phyloP scores from a whole-genome alignment of 2,888 invertebrate species.

The Torymus texanus region DNA sequence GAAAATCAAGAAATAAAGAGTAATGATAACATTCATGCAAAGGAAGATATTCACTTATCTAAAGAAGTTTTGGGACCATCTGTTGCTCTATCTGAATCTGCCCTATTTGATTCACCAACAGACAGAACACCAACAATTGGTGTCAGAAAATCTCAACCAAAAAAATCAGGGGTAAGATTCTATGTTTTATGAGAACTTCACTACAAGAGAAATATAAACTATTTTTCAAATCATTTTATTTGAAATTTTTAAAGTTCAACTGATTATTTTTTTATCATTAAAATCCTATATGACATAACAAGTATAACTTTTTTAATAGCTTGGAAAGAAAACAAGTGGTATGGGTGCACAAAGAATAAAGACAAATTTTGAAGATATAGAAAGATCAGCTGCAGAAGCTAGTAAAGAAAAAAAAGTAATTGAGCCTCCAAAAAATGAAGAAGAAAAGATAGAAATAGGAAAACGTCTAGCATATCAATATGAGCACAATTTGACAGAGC shows the following conservation, averaged over 20 bases:
- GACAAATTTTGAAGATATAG: conserved; percentile 95
- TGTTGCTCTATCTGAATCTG: conserved; percentile 67
- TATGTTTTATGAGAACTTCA: too few relatives aligned
- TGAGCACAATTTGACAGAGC: conserved; percentile 82
- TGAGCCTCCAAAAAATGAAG: conserved; percentile 73
- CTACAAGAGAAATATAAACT: too few relatives aligned
- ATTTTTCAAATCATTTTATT: too few relatives aligned
- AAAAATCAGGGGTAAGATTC: conserved; percentile 80
- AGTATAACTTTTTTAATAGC: conserved; percentile 75
- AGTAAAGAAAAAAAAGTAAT: conserved; percentile 72
- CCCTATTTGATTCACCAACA: conserved; percentile 55
- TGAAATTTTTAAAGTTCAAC: too few relatives aligned
- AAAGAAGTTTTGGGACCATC: conserved; percentile 65
- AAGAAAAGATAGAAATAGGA: conserved; percentile 82
- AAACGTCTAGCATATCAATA: conserved; percentile 82
- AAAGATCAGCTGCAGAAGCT: conserved; percentile 90
- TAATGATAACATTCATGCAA: conserved; percentile 51
- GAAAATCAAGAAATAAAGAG: conserved; percentile 51
- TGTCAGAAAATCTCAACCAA: conserved; percentile 81
- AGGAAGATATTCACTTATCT: conserved; percentile 48
- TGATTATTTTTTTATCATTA: too few relatives aligned
- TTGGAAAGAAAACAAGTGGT: conserved; percentile 89
- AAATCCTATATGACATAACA: neutral
- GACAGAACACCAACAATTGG: conserved; percentile 83
- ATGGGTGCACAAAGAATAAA: conserved; percentile 96